phyloP scores from a whole-genome alignment of 2,888 invertebrate species.

The Kuschelorhynchus macadamiae region DNA sequence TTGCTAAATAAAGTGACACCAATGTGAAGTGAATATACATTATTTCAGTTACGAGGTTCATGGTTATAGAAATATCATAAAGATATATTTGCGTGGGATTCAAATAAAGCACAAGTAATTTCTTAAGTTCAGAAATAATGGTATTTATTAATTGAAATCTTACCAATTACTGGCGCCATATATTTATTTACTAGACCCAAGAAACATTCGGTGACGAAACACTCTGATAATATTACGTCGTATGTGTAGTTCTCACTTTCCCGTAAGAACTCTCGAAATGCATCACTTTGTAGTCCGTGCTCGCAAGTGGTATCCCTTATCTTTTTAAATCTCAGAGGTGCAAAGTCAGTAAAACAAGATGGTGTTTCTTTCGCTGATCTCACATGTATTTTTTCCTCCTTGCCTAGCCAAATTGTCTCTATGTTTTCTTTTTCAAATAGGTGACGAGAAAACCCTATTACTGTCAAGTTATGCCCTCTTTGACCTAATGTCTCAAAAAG shows the following conservation, averaged over 20 bases:
- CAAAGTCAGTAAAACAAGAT: not conserved
- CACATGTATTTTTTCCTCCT: constrained; percentile 60
- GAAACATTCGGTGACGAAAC: constrained; percentile 81
- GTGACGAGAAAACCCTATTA: constrained; percentile 57
- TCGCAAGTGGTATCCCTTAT: not conserved
- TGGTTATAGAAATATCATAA: too few species aligned
- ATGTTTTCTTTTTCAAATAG: too few species aligned
- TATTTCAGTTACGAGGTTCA: too few species aligned
- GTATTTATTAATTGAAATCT: too few species aligned
- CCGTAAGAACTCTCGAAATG: constrained; percentile 63
- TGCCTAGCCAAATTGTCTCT: constrained; percentile 72
- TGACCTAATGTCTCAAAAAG: constrained; percentile 74
- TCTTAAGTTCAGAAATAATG: too few species aligned
- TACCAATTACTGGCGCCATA: constrained; percentile 69
- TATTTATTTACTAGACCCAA: constrained; percentile 77
- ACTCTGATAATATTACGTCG: constrained; percentile 78
- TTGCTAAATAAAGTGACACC: too few species aligned
- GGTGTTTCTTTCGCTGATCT: not conserved
- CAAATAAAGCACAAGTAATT: too few species aligned
- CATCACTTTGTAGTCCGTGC: not conserved
- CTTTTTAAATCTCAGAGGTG: not conserved
- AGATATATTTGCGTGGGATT: too few species aligned
- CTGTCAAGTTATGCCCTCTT: constrained; percentile 78
- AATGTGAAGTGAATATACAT: too few species aligned
- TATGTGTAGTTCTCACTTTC: constrained; percentile 71